Percentiles rank a stretch among this genome's conserved stretches.
phyloP scores from a whole-genome alignment of 1,140 invertebrate genomes.

The Drosophila trapezifrons region DNA sequence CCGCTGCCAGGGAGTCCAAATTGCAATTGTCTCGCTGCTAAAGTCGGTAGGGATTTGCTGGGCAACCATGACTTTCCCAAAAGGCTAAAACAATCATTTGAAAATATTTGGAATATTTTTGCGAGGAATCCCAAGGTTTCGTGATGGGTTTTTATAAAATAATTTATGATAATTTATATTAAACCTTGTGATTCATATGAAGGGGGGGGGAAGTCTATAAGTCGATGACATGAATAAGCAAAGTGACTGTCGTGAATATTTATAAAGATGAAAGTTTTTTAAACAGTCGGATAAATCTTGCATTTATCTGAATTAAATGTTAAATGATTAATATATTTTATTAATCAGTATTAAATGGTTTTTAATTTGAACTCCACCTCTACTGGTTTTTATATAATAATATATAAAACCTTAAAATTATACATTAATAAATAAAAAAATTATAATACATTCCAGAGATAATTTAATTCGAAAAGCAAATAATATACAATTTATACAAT shows the following conservation, averaged over 20 bases:
- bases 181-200: neutral
- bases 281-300: neutral
- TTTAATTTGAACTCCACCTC: too few relatives aligned
- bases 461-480: too few relatives aligned
- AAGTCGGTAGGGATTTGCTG: neutral
- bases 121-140: constrained; percentile 6
- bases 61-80: constrained; percentile 8
- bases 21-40: constrained; percentile 43
- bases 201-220: neutral
- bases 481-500: too few relatives aligned
- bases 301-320: neutral
- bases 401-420: too few relatives aligned
- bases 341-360: too few relatives aligned
- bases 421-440: too few relatives aligned
- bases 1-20: constrained; percentile 37
- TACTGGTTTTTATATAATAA: too few relatives aligned
- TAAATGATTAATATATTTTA: too few relatives aligned
- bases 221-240: neutral
- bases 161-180: constrained; percentile 12
- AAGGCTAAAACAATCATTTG: neutral
- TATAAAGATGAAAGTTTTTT: neutral
- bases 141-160: neutral
- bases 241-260: constrained; percentile 8
- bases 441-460: too few relatives aligned
- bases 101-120: constrained; percentile 4